Conservation (phyloP, 2,797 vertebrate species). For the Cottoperca gobio region DNA sequence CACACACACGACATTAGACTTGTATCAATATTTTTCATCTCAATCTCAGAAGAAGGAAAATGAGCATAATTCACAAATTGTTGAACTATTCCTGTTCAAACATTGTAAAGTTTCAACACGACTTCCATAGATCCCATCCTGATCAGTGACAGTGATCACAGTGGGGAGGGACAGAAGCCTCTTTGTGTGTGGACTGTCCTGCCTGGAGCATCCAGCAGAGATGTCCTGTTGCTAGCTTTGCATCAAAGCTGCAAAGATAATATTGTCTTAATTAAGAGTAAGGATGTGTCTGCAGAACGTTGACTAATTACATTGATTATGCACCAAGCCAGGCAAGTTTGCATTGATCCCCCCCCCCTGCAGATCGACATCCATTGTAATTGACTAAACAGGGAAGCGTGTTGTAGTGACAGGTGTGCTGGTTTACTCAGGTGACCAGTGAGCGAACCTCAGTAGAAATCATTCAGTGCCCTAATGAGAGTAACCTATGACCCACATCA, state of each 20-base stretch:
- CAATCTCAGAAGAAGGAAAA: background rate
- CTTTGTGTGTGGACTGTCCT: background rate
- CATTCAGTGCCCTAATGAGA: background rate
- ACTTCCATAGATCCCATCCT: background rate
- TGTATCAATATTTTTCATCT: background rate
- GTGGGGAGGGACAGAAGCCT: background rate
- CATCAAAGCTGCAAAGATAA: background rate
- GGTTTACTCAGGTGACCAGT: constrained; percentile 1
- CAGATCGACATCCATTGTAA: background rate
- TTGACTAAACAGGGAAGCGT: background rate
- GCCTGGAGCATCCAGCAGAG: background rate
- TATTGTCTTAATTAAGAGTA: constrained; percentile 91
- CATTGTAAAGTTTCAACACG: background rate
- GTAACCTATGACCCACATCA: background rate
- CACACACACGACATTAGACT: no score
- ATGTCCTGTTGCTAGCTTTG: background rate
- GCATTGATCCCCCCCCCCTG: constrained; percentile 84
- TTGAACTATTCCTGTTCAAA: background rate
- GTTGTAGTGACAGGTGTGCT: constrained; percentile 5
- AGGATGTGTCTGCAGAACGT: constrained; percentile 90
- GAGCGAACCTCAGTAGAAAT: background rate
- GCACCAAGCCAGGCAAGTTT: constrained; percentile 88
- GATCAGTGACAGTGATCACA: background rate
- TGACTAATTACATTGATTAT: constrained; percentile 93
- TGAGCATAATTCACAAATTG: background rate